Conservation (phyloP, 2,888 invertebrate genomes). For the Cordylochernes scorpioides region DNA sequence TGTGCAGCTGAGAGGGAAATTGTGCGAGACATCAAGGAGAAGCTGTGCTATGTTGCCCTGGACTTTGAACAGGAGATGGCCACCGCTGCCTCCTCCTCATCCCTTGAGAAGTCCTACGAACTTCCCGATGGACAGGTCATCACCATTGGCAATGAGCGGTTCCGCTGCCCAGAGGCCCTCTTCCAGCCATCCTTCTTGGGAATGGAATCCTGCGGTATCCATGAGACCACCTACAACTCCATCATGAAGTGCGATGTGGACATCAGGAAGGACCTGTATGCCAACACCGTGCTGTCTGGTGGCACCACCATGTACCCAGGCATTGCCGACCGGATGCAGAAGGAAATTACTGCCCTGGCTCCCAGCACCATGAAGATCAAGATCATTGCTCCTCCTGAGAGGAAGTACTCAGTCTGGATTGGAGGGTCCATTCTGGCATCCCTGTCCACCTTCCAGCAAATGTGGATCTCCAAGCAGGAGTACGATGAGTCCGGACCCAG, state of each 20-base stretch:
- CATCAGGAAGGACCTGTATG: constrained; percentile 34
- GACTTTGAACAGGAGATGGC: constrained; percentile 90
- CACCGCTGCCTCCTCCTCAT: constrained; percentile 64
- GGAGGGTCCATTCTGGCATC: constrained; percentile 86
- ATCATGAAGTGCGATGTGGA: constrained; percentile 88
- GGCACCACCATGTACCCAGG: constrained; percentile 91
- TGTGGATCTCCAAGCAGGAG: constrained; percentile 92
- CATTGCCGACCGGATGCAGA: constrained; percentile 90
- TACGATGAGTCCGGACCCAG: constrained; percentile 85
- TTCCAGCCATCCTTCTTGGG: constrained; percentile 63
- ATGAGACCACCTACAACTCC: constrained; percentile 70
- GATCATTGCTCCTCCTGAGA: constrained; percentile 67
- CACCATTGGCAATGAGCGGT: constrained; percentile 59
- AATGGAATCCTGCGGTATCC: constrained; percentile 67
- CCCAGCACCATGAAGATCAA: constrained; percentile 36
- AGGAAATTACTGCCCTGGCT: constrained; percentile 66
- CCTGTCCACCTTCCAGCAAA: constrained; percentile 61
- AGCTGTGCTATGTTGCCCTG: constrained; percentile 69
- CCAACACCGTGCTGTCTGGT: constrained; percentile 38
- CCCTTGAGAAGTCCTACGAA: constrained; percentile 74
- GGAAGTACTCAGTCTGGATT: constrained; percentile 94
- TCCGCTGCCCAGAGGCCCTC: constrained; percentile 63
- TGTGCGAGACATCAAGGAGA: constrained; percentile 81
- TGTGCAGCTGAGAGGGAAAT: constrained; percentile 44
- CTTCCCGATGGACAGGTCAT: constrained; percentile 49